phyloP scores from a whole-genome alignment of 2,888 invertebrate species.

The Yponomeuta evonymella region DNA sequence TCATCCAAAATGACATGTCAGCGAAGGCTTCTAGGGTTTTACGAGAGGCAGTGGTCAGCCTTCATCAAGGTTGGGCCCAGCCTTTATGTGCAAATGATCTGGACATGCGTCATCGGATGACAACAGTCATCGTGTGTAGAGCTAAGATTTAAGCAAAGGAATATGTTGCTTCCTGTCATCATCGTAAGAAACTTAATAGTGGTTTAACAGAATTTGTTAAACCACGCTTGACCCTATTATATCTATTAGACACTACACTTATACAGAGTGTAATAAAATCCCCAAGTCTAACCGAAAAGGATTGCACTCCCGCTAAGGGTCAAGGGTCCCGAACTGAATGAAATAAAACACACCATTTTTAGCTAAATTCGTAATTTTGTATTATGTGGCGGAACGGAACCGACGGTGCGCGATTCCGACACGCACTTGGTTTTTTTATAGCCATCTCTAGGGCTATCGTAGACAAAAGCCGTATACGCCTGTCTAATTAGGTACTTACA shows the following conservation, averaged over 20 bases:
- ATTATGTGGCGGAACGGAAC: neutral
- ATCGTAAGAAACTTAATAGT: too few relatives aligned
- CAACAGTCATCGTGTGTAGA: neutral
- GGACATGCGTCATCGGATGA: neutral
- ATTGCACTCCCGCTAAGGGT: neutral
- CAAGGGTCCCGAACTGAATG: neutral
- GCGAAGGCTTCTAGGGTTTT: slow-evolving; percentile 12
- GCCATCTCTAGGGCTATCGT: too few relatives aligned
- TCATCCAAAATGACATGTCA: slow-evolving; percentile 9
- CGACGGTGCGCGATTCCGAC: too few relatives aligned
- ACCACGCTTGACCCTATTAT: neutral
- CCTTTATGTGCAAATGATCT: slow-evolving; percentile 30
- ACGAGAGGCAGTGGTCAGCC: neutral
- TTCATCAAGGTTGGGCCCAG: slow-evolving; percentile 21
- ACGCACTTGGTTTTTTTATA: neutral
- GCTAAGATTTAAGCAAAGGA: neutral
- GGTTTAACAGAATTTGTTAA: neutral
- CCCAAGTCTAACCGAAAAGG: neutral
- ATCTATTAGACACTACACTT: too few relatives aligned
- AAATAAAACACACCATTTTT: neutral
- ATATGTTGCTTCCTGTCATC: neutral
- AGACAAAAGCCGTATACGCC: neutral
- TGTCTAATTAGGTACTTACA: neutral
- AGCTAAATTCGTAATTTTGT: too few relatives aligned
- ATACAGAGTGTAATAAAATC: neutral